Base-by-base conservation (phyloP, 2,113 vertebrate species). In the Apistogramma diplotaenia region DNA sequence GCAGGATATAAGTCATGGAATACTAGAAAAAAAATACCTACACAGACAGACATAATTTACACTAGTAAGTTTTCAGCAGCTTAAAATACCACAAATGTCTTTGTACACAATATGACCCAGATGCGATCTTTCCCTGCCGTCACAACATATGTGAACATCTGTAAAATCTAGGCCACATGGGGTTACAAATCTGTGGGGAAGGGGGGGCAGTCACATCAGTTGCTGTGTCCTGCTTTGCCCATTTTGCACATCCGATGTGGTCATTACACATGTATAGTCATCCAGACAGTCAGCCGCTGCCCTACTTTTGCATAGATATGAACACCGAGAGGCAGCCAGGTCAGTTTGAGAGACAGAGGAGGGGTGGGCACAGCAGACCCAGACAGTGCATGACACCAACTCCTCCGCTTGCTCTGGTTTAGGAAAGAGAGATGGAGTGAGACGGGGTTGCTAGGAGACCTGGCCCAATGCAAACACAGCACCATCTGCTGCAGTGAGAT, bases 361-460 rank as follows among this genome's bases (percentile, higher is more conserved):
- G 61, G 82, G 78, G 73, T 53, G 88, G 75, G 67, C 74, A 84
- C 15, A 29, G 87, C 72, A 82, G 86, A 89, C 73, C 89, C 91
- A 93, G 93, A 92, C 91, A 89, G 88, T 76, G 90, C 89, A 89
- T 87, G 87, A 92, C 90, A 89, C 91, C 81, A 67, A 90, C 91
- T 83, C 86, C 86, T 88, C 89, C 83, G 29, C 86, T 33, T 37
- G 79, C 84, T 86, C 82, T 57, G 85, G 76, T 88, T 88, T 82
- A 81, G 85, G 88, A 88, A 77, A 85, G 55, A 87, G 70, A 71
- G 56, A 84, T 67, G 84, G 78, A 80, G 81, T 80, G 85, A 85
- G 82, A 88, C 25, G 19, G 84, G 81, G 95, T 96, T 96, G 95
- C 95, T 95, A 95, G 92, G 95, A 93, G 87, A 95, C 92, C 29